Conservation (phyloP, 2,113 vertebrate genomes). For the Theristicus caerulescens region DNA sequence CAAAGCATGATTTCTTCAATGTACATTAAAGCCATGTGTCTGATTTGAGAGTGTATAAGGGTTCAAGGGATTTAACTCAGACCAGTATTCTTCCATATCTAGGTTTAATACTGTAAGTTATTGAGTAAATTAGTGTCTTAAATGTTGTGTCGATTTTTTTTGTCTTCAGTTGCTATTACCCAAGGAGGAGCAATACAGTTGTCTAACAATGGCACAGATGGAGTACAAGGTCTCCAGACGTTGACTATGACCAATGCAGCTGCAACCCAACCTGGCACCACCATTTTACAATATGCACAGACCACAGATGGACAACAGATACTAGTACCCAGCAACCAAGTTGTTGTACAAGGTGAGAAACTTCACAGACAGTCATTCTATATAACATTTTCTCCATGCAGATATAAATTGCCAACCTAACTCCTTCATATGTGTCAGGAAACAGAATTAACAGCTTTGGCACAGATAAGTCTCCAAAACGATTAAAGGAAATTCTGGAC, state of each 20-base stretch:
- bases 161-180: conserved; percentile 91
- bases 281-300: conserved; percentile 98
- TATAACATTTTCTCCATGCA: not conserved
- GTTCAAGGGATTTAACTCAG: not conserved
- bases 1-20: not conserved
- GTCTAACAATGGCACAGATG: conserved; percentile 97
- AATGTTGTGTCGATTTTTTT: conserved; percentile 8
- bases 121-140: conserved; percentile 33
- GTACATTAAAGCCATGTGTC: not conserved
- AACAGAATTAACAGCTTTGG: conserved; percentile 7
- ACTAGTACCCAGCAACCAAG: conserved; percentile 97
- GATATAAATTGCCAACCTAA: not conserved
- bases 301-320: conserved; percentile 98
- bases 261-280: conserved; percentile 87
- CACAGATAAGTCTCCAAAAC: not conserved
- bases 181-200: conserved; percentile 97
- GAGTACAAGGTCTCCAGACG: conserved; percentile 93
- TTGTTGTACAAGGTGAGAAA: conserved; percentile 96
- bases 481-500: not conserved
- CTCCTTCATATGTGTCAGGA: not conserved
- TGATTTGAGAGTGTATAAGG: not conserved
- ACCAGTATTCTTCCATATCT: not conserved
- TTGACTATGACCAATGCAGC: conserved; percentile 94
- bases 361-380: not conserved
- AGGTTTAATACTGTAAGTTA: conserved; percentile 17